Evolutionary conservation across 2,113 vertebrate genomes (phyloP).

Genomic region (Cyphomyrus plagiostoma): DNA sequence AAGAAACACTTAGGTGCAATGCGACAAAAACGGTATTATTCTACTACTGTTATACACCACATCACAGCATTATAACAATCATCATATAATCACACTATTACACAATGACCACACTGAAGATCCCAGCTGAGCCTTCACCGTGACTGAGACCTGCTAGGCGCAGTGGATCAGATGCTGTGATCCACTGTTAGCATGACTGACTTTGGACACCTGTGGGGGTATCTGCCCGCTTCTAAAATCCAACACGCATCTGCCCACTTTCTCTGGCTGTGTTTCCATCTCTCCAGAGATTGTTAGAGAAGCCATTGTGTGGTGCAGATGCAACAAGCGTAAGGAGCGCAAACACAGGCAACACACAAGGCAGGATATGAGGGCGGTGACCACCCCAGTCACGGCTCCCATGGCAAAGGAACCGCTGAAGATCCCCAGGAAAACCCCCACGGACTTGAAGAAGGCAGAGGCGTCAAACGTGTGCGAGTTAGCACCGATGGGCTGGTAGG

Average conservation of each 20-base stretch:
- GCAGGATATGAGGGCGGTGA: constrained; percentile 97
- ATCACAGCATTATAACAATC: background rate
- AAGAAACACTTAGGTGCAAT: background rate
- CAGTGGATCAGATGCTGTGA: background rate
- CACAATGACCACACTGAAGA: background rate
- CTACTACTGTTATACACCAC: background rate
- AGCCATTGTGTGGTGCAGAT: too few species aligned
- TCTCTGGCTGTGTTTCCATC: background rate
- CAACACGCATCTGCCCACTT: background rate
- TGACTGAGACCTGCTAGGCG: background rate
- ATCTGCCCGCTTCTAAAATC: background rate
- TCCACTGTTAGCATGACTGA: background rate
- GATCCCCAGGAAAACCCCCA: constrained; percentile 92
- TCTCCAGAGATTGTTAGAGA: background rate
- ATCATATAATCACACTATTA: background rate
- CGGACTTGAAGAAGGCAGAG: constrained; percentile 92
- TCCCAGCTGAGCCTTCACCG: background rate
- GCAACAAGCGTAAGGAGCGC: background rate
- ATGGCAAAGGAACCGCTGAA: constrained; percentile 97
- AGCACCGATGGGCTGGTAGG: constrained; percentile 86
- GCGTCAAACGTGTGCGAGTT: constrained; percentile 91
- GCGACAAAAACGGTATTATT: background rate
- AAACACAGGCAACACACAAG: background rate
- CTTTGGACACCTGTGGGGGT: background rate
- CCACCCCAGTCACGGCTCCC: constrained; percentile 88